A percentile compares a stretch with the other conserved stretches of the same genome.
Conservation (phyloP, 64 coral and sea anemone genomes). For the Stichodactyla mertensii region DNA sequence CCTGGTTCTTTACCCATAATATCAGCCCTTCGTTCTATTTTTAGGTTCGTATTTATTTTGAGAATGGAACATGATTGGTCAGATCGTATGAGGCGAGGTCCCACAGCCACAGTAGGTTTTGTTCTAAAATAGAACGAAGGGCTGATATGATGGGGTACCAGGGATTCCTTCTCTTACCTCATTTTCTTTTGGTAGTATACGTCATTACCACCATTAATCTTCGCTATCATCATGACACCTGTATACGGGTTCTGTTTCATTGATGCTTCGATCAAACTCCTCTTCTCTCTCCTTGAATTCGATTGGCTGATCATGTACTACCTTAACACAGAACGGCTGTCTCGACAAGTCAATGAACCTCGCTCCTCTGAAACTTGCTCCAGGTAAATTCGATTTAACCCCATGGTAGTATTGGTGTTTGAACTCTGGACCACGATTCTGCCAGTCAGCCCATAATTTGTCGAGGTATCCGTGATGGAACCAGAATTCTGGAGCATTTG, state of each 20-base stretch:
- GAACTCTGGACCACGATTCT: slow-evolving; percentile 65
- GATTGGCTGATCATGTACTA: slow-evolving; percentile 32
- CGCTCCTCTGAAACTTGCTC: slow-evolving; percentile 26
- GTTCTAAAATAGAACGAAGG: too few species aligned
- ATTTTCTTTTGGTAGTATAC: too few species aligned
- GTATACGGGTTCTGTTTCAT: neutral
- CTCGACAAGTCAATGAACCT: slow-evolving; percentile 54
- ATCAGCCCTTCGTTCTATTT: too few species aligned
- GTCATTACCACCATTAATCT: too few species aligned
- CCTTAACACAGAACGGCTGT: slow-evolving; percentile 56
- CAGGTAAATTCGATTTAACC: slow-evolving; percentile 32
- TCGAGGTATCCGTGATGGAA: slow-evolving; percentile 85
- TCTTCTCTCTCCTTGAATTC: slow-evolving; percentile 2
- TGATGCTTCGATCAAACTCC: slow-evolving; percentile 9
- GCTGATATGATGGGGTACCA: too few species aligned
- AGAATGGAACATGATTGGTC: too few species aligned
- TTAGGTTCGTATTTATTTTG: too few species aligned
- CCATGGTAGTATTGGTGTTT: slow-evolving; percentile 51
- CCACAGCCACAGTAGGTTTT: too few species aligned
- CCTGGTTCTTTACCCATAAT: too few species aligned
- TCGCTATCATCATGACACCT: neutral
- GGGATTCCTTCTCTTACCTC: too few species aligned
- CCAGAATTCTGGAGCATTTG: slow-evolving; percentile 75
- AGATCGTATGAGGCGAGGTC: too few species aligned
- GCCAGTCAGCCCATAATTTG: slow-evolving; percentile 86